Evolutionary conservation across 2,797 vertebrate genomes (phyloP), one percentile per base, ranked within the genome.

Genomic region (Gallinago stenura): DNA sequence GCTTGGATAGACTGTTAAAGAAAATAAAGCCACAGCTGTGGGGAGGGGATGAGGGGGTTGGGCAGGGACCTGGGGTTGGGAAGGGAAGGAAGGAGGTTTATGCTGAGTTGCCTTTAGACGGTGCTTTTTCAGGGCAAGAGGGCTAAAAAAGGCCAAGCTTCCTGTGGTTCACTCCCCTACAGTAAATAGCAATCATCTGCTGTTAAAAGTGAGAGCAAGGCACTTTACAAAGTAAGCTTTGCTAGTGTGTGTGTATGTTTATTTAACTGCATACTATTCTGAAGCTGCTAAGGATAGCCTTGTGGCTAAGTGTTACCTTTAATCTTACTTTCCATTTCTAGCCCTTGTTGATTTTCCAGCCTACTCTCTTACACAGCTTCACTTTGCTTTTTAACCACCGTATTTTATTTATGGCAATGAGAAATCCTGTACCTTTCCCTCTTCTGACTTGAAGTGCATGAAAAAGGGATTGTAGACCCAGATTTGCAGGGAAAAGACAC

Each of bases 301-400:
- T 89, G 86, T 75, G 95, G 83, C 66, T 95, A 91, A 97, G 76
- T 58, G 71, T 72, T 56, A 51, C 97, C 97, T 98, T 94, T 97
- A 97, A 98, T 97, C 91, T 96, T 93, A 83, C 87, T 97, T 97
- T 91, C 97, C 96, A 98, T 97, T 98, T 97, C 96, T 86, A 97
- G 95, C 43, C 77, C 26, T 50, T 90, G 96, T 79, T 97, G 93
- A 93, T 97, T 98, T 97, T 96, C 89, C 96, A 97, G 93, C 89
- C 94, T 95, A 88, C 93, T 94, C 83, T 90, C 83, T 86, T 68
- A 51, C 62, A 84, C 58, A 94, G 61, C 51, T 97, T 97, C 85
- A 85, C 90, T 96, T 83, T 92, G 76, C 71, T 95, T 97, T 98
- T 90, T 45, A 91, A 73, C 54, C 80, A 64, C 65, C 7, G 9